Evolutionary conservation across 2,797 vertebrate genomes (phyloP), one percentile per base, ranked within the genome.

Genomic region (Sebastes minor): DNA sequence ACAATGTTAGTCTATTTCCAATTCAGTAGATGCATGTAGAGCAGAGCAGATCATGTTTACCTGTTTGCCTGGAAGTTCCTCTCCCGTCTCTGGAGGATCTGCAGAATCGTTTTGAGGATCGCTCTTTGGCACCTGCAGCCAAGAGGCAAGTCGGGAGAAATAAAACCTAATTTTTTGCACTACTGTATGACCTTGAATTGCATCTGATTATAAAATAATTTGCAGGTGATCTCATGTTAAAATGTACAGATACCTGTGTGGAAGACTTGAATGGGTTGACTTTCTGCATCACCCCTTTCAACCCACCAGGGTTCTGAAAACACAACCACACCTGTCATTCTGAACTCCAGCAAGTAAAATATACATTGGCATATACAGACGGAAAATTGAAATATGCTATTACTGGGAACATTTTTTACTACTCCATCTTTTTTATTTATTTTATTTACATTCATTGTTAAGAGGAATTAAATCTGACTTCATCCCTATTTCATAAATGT

Each of bases 211-310:
- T 59, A 23, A 42, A 59, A 59, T 5, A 5, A 23, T 5, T 20
- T 33, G n/a, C 1, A 7, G 18, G 6, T 30, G 8, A 18, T 13
- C 6, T 49, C 35, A 25, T 9, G 25, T 30, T 16, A 23, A 8
- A 10, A 3, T 0, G 4, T 2, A 11, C 1, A 27, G 2, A 7
- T 81, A 93, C 91, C 92, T 91, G 89, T 53, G 84, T 25, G 42
- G 74, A 77, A 2, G 89, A 76, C 66, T 82, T 94, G 85, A 94
- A 94, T 1, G 90, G 91, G 66, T 93, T 94, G 4, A 92, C 83
- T 73, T 91, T 94, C 53, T 93, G 88, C 27, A 93, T 89, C 46
- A 89, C 68, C 4, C 87, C 92, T 81, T 84, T 92, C 4, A 90
- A 62, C 77, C 75, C 2, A 1, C 88, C 86, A 2, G 91, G 63